Evolutionary conservation across 2,888 invertebrate species (phyloP), one percentile per base, ranked within the genome.

Genomic region (Cristatella mucedo): DNA sequence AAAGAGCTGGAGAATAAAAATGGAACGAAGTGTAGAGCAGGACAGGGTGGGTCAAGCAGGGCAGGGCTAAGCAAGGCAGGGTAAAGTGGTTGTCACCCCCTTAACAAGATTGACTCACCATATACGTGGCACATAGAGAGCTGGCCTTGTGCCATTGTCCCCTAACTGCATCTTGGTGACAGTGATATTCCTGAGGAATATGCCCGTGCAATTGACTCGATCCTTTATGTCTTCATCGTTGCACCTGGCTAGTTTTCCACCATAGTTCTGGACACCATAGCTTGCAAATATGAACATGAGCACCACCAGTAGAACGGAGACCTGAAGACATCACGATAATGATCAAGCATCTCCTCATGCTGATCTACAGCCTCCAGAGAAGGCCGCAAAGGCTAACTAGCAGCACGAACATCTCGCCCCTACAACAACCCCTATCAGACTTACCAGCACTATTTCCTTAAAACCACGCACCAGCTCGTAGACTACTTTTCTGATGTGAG

Each of bases 401-500:
- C n/a, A n/a, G n/a, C n/a, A n/a, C n/a, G n/a, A 5, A 31, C 5
- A 31, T 31, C 16, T 5, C 31, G 15, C 13, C n/a, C 6, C 31
- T 31, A 7, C 31, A 5, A 31, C n/a, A n/a, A 31, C 6, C 13
- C 6, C 31, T 6, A 7, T n/a, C 16, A 31, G 16, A 31, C 66
- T 57, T 68, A 89, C 95, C 68, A 97, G 71, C 38, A 95, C 68
- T 52, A 99, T 99, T 71, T 99, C 97, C 68, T 95, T 95, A 70
- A 97, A 97, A 21, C 97, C 97, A 50, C 91, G 74, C 58, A 91
- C 93, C 41, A 99, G 73, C 61, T 99, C 97, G 65, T 89, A 93
- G 40, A 99, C 97, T 91, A 93, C 95, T 70, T 93, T 87, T 49
- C 95, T 75, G 87, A 99, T 97, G 66, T 97, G 97, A 38, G 97